phyloP scores from a whole-genome alignment of 2,888 invertebrate species.

The Agelastica alni region DNA sequence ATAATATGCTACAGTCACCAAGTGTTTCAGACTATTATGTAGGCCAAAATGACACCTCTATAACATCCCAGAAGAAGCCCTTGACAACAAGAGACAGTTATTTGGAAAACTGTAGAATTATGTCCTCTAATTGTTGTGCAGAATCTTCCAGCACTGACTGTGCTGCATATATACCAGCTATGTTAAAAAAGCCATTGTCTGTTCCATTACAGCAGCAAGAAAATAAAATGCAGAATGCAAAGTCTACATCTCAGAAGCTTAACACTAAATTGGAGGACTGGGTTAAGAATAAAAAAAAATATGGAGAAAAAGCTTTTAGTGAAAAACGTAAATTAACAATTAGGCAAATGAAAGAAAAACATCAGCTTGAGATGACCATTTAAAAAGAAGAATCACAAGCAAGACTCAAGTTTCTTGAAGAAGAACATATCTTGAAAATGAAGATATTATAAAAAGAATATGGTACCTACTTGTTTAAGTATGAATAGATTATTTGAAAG shows the following conservation, averaged over 20 bases:
- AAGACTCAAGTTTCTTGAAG: slow-evolving; percentile 4
- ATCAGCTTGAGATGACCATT: neutral
- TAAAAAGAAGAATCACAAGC: neutral
- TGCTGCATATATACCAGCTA: neutral
- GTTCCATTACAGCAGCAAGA: neutral
- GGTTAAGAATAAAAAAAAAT: slow-evolving; percentile 4
- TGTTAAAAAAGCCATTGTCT: slow-evolving; percentile 1
- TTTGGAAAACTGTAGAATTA: neutral
- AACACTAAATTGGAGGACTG: slow-evolving; percentile 6
- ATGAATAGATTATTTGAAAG: too few relatives aligned
- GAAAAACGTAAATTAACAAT: neutral
- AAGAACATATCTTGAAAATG: neutral
- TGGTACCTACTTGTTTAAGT: too few relatives aligned
- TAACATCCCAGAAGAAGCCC: neutral
- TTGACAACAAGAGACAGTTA: neutral
- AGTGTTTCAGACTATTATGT: neutral
- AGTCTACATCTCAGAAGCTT: slow-evolving; percentile 3
- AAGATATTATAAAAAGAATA: neutral
- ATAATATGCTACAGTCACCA: neutral
- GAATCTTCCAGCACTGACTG: slow-evolving; percentile 1
- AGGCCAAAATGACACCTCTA: neutral
- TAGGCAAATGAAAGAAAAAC: slow-evolving; percentile 1
- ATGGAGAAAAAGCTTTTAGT: slow-evolving; percentile 7
- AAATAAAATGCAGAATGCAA: neutral
- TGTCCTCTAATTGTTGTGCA: slow-evolving; percentile 1